A percentile compares a stretch with the other conserved stretches of the same genome.
These are phyloP conservation scores for Rhopilema esculentum DNA, from an alignment of 30 jellyfish, hydroid and myxozoan species.

Conservation along the genomic window DNA sequence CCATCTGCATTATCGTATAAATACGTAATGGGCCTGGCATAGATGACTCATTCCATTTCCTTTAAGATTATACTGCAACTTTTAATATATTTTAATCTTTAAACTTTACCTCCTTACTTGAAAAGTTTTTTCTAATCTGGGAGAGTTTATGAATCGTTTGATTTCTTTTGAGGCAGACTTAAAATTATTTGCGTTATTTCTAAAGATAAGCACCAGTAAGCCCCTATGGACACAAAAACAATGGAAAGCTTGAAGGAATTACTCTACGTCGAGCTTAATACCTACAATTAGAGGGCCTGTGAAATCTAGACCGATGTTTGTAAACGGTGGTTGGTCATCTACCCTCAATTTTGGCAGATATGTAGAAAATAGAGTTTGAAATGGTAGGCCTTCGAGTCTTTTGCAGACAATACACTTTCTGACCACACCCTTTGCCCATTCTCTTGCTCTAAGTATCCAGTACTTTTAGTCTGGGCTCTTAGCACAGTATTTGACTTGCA, in stretches of 20 bases:
- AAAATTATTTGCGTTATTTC: too few relatives aligned
- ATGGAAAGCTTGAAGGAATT: not conserved
- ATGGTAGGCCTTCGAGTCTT: slow-evolving; percentile 57
- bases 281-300: slow-evolving; percentile 39
- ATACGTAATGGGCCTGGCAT: too few relatives aligned
- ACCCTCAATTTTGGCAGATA: slow-evolving; percentile 51
- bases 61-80: too few relatives aligned
- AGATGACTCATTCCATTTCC: too few relatives aligned
- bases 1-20: too few relatives aligned
- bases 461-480: too few relatives aligned
- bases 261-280: not conserved
- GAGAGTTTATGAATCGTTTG: too few relatives aligned
- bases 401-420: slow-evolving; percentile 48
- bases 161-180: too few relatives aligned
- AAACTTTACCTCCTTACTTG: too few relatives aligned
- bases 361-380: slow-evolving; percentile 9
- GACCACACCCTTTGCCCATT: slow-evolving; percentile 21
- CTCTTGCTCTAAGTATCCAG: slow-evolving; percentile 60
- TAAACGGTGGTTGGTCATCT: slow-evolving; percentile 55
- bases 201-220: not conserved
- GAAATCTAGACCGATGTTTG: slow-evolving; percentile 25
- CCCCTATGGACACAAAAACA: not conserved
- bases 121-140: too few relatives aligned
- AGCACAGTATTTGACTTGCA: too few relatives aligned
- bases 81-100: too few relatives aligned